Conservation (phyloP, 2,113 vertebrate genomes). For the Salminus brasiliensis region DNA sequence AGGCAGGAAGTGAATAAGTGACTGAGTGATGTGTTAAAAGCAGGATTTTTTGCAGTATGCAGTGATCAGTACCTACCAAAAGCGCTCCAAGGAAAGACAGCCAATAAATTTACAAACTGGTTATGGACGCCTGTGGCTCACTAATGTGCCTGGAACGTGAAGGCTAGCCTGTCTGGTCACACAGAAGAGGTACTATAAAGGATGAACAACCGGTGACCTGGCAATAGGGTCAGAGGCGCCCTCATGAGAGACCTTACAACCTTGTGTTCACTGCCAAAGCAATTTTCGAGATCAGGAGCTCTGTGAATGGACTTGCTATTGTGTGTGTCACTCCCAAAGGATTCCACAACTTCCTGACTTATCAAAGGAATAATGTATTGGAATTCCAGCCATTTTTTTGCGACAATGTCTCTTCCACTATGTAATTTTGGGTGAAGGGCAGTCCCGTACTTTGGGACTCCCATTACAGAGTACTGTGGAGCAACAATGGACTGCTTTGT, state of each 20-base stretch:
- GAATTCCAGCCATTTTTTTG: slow-evolving; percentile 42
- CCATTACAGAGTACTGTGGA: slow-evolving; percentile 9
- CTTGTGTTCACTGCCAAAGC: neutral
- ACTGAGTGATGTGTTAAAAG: too few species aligned
- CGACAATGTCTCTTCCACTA: slow-evolving; percentile 62
- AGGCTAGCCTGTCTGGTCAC: too few species aligned
- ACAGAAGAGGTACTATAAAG: too few species aligned
- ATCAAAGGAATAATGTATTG: slow-evolving; percentile 48
- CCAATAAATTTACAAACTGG: too few species aligned
- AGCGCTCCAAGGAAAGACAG: too few species aligned
- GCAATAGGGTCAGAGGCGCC: too few species aligned
- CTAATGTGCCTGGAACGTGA: too few species aligned
- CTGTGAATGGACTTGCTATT: slow-evolving; percentile 16
- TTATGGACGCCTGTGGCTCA: too few species aligned
- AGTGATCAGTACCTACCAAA: too few species aligned
- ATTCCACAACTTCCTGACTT: slow-evolving; percentile 26
- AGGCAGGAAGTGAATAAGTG: too few species aligned
- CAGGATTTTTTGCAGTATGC: too few species aligned
- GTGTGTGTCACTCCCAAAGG: slow-evolving; percentile 3
- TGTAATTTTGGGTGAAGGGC: slow-evolving; percentile 65
- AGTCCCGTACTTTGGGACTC: slow-evolving; percentile 22
- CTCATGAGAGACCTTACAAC: neutral
- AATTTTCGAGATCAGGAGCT: slow-evolving; percentile 6
- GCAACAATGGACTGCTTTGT: slow-evolving; percentile 67
- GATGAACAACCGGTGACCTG: too few species aligned